These are phyloP conservation scores for Elegia similella DNA, from an alignment of 2,888 invertebrate species.

Conservation along the genomic window DNA sequence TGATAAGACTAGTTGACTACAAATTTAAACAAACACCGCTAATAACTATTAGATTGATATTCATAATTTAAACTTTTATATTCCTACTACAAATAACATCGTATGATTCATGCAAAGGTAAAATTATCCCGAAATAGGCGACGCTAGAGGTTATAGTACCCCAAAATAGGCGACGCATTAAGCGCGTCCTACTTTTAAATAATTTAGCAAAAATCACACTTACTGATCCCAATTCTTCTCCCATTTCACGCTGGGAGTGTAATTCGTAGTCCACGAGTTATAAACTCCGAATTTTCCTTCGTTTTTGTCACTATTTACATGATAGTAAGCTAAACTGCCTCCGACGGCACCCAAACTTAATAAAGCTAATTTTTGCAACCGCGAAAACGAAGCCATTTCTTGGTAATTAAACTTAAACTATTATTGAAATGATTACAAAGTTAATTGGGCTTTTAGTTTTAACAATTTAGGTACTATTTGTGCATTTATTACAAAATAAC, in stretches of 20 bases:
- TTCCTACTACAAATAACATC: too few species aligned
- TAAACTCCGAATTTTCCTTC: slow-evolving; percentile 73
- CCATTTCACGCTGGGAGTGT: slow-evolving; percentile 87
- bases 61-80: too few species aligned
- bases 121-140: neutral
- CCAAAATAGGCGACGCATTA: neutral
- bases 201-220: slow-evolving; percentile 42
- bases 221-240: slow-evolving; percentile 95
- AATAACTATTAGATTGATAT: too few species aligned
- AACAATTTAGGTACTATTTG: neutral
- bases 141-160: neutral
- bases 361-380: slow-evolving; percentile 80
- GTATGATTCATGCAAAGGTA: too few species aligned
- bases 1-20: neutral
- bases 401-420: slow-evolving; percentile 19
- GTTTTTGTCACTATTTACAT: slow-evolving; percentile 62
- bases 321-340: slow-evolving; percentile 84
- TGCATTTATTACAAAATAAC: neutral
- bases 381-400: slow-evolving; percentile 79
- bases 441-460: neutral
- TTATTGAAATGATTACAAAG: neutral
- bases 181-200: neutral
- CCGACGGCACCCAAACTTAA: slow-evolving; percentile 84
- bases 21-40: neutral
- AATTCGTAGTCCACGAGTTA: slow-evolving; percentile 87